Percentiles rank a stretch among this genome's conserved stretches.
Evolutionary conservation across 2,888 invertebrate species (phyloP).

Genomic region (Hydriomena furcata): DNA sequence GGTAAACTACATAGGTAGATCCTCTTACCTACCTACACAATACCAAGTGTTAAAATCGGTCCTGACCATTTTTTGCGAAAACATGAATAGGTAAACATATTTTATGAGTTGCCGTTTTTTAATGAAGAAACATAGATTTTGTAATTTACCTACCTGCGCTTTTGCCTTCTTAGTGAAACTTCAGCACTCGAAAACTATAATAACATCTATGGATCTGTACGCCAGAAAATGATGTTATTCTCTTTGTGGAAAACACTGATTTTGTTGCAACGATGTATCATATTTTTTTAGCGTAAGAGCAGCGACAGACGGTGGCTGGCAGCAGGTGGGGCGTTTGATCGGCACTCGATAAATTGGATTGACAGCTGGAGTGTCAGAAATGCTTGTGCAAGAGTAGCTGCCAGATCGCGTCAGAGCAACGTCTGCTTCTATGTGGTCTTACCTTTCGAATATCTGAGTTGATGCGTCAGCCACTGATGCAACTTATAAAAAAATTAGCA

Average conservation of each 20-base stretch:
- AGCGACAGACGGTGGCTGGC: constrained; percentile 54
- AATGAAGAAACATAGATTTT: too few relatives aligned
- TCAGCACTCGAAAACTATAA: not conserved
- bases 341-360: constrained; percentile 58
- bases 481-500: too few relatives aligned
- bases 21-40: too few relatives aligned
- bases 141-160: not conserved
- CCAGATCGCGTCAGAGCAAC: constrained; percentile 27
- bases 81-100: too few relatives aligned
- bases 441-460: constrained; percentile 3
- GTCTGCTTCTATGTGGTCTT: constrained; percentile 20
- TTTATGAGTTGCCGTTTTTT: too few relatives aligned
- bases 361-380: constrained; percentile 51
- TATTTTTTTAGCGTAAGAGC: constrained; percentile 40
- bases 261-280: constrained; percentile 41
- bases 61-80: too few relatives aligned
- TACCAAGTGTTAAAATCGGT: too few relatives aligned
- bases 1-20: too few relatives aligned
- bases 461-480: not conserved
- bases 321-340: constrained; percentile 53
- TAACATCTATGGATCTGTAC: constrained; percentile 25
- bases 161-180: not conserved
- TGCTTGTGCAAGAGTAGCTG: constrained; percentile 45
- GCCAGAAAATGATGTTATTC: constrained; percentile 43
- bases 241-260: constrained; percentile 29